A percentile compares a stretch with the other conserved stretches of the same genome.
Evolutionary conservation across 2,888 invertebrate species (phyloP).

Genomic region (Caenorhabditis auriculariae): DNA sequence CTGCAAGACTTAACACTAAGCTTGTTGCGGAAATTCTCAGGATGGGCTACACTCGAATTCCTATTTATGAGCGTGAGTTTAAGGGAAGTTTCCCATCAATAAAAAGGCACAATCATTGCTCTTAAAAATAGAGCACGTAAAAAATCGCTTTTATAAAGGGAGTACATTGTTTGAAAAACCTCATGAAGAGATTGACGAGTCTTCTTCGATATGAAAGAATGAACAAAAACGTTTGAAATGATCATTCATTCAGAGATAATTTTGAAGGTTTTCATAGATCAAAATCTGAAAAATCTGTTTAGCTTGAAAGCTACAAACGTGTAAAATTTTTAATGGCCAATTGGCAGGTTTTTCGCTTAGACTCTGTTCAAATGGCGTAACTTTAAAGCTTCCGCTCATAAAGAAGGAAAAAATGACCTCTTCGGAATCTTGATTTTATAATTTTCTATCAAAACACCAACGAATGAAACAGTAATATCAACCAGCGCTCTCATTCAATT

Average conservation of each 20-base stretch:
- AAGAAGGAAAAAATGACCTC: background rate
- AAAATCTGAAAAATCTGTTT: too few species aligned
- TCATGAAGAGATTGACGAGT: background rate
- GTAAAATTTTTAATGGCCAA: too few species aligned
- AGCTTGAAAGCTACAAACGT: too few species aligned
- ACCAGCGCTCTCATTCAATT: background rate
- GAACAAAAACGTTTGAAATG: too few species aligned
- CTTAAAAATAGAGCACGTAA: too few species aligned
- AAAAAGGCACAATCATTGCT: background rate
- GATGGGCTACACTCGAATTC: slow-evolving; percentile 85
- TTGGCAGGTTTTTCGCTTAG: too few species aligned
- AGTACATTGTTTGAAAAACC: background rate
- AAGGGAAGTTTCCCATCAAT: slow-evolving; percentile 76
- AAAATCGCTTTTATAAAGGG: background rate
- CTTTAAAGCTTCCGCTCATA: too few species aligned
- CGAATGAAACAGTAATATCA: background rate
- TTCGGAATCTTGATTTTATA: background rate
- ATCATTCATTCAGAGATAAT: too few species aligned
- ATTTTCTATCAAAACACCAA: background rate
- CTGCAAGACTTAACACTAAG: slow-evolving; percentile 84
- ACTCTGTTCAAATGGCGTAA: too few species aligned
- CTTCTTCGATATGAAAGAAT: background rate
- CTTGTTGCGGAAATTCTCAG: slow-evolving; percentile 95
- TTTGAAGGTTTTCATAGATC: too few species aligned
- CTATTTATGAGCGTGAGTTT: slow-evolving; percentile 74